These are phyloP conservation scores for Hybognathus amarus DNA, from an alignment of 2,797 vertebrate species.

Conservation along the genomic window DNA sequence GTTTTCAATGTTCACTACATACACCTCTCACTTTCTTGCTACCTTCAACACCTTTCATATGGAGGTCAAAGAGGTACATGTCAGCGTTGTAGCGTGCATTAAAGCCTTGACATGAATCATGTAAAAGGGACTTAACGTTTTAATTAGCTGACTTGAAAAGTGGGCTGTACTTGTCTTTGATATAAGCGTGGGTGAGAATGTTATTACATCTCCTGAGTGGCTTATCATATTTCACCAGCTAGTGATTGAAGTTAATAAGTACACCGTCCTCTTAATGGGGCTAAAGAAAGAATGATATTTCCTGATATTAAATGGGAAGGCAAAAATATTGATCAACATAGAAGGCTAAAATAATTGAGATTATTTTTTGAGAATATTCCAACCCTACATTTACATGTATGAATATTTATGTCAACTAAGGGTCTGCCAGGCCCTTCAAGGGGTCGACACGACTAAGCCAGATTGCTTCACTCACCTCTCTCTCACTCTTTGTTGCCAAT, in stretches of 20 bases:
- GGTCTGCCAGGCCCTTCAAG: background rate
- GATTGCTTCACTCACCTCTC: constrained; percentile 86
- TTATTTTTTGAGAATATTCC: constrained; percentile 58
- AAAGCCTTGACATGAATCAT: constrained; percentile 41
- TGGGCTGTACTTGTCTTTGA: background rate
- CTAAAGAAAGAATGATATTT: constrained; percentile 64
- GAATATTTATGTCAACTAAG: constrained; percentile 65
- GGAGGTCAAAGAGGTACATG: background rate
- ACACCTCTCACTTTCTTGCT: background rate
- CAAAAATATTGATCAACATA: constrained; percentile 43
- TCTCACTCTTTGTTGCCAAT: constrained; percentile 98
- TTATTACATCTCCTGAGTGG: background rate
- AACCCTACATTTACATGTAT: constrained; percentile 67
- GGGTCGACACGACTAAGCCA: background rate
- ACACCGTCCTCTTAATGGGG: constrained; percentile 8
- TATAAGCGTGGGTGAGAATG: background rate
- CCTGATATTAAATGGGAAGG: constrained; percentile 63
- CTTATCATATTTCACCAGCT: constrained; percentile 35
- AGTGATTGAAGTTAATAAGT: constrained; percentile 19
- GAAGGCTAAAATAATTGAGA: constrained; percentile 60
- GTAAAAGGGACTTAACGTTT: background rate
- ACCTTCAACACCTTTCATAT: background rate
- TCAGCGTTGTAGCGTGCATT: background rate
- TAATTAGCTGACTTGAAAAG: constrained; percentile 16
- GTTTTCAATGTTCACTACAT: background rate